Evolutionary conservation across 1,140 invertebrate genomes (phyloP), one percentile per base, ranked within the genome.

Genomic region (Calliphora vicina): DNA sequence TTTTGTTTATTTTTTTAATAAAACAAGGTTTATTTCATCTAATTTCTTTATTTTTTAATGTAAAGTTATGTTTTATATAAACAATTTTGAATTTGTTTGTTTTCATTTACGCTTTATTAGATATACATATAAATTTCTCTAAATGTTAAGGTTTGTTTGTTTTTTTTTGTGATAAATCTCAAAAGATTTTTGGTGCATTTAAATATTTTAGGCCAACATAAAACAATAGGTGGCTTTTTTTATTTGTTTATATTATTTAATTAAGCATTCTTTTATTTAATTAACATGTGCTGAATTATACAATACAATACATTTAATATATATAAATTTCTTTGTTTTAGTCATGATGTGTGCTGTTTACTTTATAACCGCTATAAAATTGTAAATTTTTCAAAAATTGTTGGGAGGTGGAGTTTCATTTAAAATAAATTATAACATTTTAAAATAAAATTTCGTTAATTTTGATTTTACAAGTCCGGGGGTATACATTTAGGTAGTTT

Each of bases 221-320:
- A 35, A 74, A 74, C 12, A 17, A n/a, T 50, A 50, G 45, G 45
- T 50, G 45, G 45, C 45, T 23, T 67, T 1, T 67, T 67, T 67
- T 57, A n/a, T 57, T 57, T 57, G 50, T 15, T n/a, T 57, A 15
- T 8, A 35, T 57, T 57, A 35, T 23, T 67, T 67, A 67, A 23
- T 67, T 25, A 67, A 67, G 61, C 20, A 23, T 67, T 67, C 9
- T 9, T 67, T 67, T 61, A 20, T 61, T 20, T 67, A 67, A 67
- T 67, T 67, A 67, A 67, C 61, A 67, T 67, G 61, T 67, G 61
- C 61, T 67, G 61, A 67, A 25, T 67, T 67, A 67, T 67, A 67
- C 61, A 67, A 67, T 67, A 67, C 61, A 67, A 67, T 23, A 57
- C 50, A 57, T 57, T 17, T 67, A 67, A 67, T 67, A 67, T 57